phyloP scores from a whole-genome alignment of 2,888 invertebrate genomes.

The Drosophila ustulata region DNA sequence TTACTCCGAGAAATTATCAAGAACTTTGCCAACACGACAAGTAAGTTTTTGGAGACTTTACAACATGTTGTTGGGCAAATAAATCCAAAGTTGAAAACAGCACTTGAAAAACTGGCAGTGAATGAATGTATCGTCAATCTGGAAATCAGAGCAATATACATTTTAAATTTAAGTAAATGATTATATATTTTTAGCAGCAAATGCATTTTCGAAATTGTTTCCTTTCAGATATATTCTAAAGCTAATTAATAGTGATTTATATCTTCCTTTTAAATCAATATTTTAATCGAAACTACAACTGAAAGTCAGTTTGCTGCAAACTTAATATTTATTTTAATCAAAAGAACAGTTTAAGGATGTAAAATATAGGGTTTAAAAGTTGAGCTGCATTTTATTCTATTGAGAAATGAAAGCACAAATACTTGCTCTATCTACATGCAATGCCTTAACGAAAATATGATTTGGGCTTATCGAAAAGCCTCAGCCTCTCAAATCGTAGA shows the following conservation, averaged over 20 bases:
- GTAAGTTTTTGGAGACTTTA: not conserved
- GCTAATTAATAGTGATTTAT: too few relatives aligned
- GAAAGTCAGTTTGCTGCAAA: too few relatives aligned
- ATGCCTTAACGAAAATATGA: not conserved
- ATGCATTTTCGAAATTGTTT: too few relatives aligned
- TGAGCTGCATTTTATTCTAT: not conserved
- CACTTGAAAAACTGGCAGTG: not conserved
- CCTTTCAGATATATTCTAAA: too few relatives aligned
- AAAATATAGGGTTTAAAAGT: not conserved
- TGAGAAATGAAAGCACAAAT: not conserved
- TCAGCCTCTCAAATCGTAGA: not conserved
- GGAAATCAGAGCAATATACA: too few relatives aligned
- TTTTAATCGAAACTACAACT: too few relatives aligned
- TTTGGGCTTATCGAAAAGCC: not conserved
- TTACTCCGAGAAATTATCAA: conserved; percentile 1
- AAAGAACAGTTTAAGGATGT: too few relatives aligned
- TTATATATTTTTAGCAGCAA: too few relatives aligned
- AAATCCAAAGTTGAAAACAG: not conserved
- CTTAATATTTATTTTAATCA: too few relatives aligned
- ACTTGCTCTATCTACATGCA: not conserved
- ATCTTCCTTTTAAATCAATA: too few relatives aligned
- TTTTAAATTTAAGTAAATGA: too few relatives aligned
- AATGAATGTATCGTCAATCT: not conserved
- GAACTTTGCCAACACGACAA: not conserved
- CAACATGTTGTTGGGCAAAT: not conserved